A percentile compares a stretch with the other conserved stretches of the same genome.
phyloP scores from a whole-genome alignment of 2,797 vertebrate species.

The Manis javanica region DNA sequence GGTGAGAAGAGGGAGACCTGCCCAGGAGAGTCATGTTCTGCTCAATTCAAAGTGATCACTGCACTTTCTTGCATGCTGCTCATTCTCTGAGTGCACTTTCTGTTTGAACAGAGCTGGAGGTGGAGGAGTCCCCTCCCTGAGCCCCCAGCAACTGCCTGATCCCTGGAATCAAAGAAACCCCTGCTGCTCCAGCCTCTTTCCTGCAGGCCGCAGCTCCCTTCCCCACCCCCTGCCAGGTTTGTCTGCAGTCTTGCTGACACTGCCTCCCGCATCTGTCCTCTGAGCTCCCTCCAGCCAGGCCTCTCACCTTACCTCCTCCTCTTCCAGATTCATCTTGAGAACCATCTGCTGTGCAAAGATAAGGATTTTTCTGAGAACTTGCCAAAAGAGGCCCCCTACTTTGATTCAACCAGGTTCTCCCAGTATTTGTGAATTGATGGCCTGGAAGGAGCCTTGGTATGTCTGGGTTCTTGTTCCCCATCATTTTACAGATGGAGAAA shows the following conservation, averaged over 20 bases:
- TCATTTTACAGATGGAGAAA: not conserved
- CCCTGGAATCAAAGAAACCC: not conserved
- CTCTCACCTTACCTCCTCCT: slow-evolving; percentile 10
- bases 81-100: not conserved
- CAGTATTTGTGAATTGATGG: not conserved
- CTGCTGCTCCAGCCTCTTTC: not conserved
- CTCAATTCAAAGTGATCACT: not conserved
- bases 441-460: not conserved
- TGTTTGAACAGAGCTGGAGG: not conserved
- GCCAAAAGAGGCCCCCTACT: not conserved
- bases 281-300: not conserved
- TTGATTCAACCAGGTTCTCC: not conserved
- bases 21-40: not conserved
- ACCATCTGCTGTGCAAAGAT: not conserved
- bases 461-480: not conserved
- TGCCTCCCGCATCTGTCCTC: too few species aligned
- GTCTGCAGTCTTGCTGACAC: not conserved
- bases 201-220: too few species aligned
- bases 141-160: fast-evolving
- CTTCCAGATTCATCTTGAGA: not conserved
- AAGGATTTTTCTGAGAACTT: not conserved
- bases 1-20: not conserved
- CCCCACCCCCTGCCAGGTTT: fast-evolving
- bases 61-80: not conserved
- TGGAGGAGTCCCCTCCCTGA: too few species aligned